Percentiles rank a stretch among this genome's conserved stretches.
These are phyloP conservation scores for Turnix velox DNA, from an alignment of 2,113 vertebrate species.

Conservation along the genomic window DNA sequence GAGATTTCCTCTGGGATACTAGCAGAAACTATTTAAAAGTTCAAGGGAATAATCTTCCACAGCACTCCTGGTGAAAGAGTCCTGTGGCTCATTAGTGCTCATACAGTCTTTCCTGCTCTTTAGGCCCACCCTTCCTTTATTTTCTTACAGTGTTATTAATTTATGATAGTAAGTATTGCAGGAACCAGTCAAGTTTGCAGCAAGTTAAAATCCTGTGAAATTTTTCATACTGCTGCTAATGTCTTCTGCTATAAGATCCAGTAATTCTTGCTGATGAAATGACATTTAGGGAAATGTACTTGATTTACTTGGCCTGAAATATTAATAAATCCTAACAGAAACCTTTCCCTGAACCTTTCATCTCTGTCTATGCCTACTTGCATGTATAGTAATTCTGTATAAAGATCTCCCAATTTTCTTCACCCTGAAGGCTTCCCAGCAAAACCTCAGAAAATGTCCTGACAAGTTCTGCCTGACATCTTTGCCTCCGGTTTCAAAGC, in stretches of 20 bases:
- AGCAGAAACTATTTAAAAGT: neutral
- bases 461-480: conserved; percentile 20
- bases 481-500: conserved; percentile 17
- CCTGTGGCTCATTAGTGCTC: neutral
- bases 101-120: conserved; percentile 27
- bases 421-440: conserved; percentile 39
- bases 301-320: conserved; percentile 32
- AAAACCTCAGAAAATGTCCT: conserved; percentile 49
- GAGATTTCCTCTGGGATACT: neutral
- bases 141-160: conserved; percentile 13
- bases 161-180: neutral
- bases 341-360: conserved; percentile 41
- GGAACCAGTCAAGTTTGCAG: neutral
- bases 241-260: neutral
- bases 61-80: neutral
- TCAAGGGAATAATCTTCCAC: conserved; percentile 15
- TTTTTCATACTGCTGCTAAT: neutral
- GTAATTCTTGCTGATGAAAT: neutral
- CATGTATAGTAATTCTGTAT: conserved; percentile 14
- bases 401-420: conserved; percentile 53
- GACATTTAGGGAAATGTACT: neutral
- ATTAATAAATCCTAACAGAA: neutral
- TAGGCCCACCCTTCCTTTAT: conserved; percentile 48
- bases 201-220: neutral
- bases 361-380: neutral